These are phyloP conservation scores for Machimus atricapillus DNA, from an alignment of 2,888 invertebrate genomes.

Conservation along the genomic window DNA sequence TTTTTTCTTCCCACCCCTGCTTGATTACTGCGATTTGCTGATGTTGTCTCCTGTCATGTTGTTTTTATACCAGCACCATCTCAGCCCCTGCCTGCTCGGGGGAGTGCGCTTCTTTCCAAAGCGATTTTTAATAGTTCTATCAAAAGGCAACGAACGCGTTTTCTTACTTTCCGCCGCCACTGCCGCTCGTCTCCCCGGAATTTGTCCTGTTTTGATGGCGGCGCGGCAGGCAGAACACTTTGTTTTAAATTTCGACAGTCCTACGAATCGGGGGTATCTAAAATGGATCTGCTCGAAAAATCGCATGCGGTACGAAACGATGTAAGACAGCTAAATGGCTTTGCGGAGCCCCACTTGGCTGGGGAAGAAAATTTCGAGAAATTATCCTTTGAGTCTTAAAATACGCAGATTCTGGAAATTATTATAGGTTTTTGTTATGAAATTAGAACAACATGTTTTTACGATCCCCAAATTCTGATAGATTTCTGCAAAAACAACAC, in stretches of 20 bases:
- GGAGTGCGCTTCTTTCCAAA: background rate
- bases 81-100: background rate
- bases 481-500: background rate
- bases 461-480: background rate
- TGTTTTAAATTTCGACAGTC: background rate
- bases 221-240: background rate
- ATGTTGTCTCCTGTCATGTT: slow-evolving; percentile 25
- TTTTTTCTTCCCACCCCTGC: slow-evolving; percentile 7
- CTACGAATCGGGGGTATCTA: background rate
- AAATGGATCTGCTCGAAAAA: background rate
- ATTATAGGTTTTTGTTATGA: background rate
- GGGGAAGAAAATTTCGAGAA: background rate
- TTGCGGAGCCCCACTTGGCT: background rate
- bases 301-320: background rate
- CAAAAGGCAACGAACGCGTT: background rate
- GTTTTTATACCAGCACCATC: background rate
- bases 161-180: background rate
- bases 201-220: background rate
- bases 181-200: background rate
- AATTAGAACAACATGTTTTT: background rate
- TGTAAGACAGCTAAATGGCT: background rate
- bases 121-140: slow-evolving; percentile 37
- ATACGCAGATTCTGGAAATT: background rate
- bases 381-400: background rate
- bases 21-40: slow-evolving; percentile 38